Evolutionary conservation across 2,113 vertebrate genomes (phyloP), one percentile per base, ranked within the genome.

Genomic region (Egretta garzetta): DNA sequence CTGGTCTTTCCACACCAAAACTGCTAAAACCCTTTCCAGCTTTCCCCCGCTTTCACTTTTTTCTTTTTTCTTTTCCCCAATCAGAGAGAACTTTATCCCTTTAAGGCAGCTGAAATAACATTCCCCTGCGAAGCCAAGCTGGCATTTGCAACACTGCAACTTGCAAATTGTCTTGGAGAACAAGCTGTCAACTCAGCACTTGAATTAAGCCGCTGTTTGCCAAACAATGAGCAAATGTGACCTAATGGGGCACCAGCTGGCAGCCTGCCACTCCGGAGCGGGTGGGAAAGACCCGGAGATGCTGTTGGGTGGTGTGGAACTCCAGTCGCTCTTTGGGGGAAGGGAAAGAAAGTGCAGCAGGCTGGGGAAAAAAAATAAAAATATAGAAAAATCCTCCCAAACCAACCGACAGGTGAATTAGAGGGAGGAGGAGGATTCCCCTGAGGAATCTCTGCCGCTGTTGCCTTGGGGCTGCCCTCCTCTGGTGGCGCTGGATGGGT

Each of bases 161-260:
- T 93, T 72, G 93, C 93, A 97, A 97, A 97, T 96, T 93, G 97
- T 97, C 95, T 97, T 76, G 79, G 92, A 97, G 97, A 96, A 93
- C 95, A 97, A 97, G 97, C 96, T 97, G 97, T 98, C 97, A 97
- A 96, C 93, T 97, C 96, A 97, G 96, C 97, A 97, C 94, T 97
- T 82, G 94, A 96, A 97, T 95, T 90, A 97, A 95, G 95, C 93
- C 8, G 71, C 96, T 95, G 90, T 96, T 98, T 97, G 95, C 96
- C 97, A 97, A 97, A 97, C 96, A 96, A 97, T 72, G 94, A 97
- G 92, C 96, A 96, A 97, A 93, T 77, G 93, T 94, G 97, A 97
- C 97, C 97, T 96, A 97, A 96, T 73, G 86, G 97, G 95, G 84
- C 96, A 96, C 96, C 96, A 95, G 93, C 96, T 97, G 97, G 97